Percentiles rank a stretch among this genome's conserved stretches.
Conservation (phyloP, 2,113 vertebrate genomes). For the Nettapus auritus region DNA sequence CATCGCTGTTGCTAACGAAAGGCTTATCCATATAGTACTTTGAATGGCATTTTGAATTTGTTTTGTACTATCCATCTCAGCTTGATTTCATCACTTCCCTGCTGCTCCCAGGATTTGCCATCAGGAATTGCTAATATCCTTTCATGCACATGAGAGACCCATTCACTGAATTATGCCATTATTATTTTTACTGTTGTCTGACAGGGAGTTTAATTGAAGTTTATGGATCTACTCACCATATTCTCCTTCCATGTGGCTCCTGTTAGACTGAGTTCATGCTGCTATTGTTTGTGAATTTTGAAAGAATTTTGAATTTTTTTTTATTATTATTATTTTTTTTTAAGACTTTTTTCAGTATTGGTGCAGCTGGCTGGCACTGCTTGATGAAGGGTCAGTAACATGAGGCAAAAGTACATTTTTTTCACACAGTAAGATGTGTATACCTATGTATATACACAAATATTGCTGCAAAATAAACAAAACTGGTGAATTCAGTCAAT, state of each 20-base stretch:
- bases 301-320: background rate
- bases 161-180: background rate
- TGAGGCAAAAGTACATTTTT: background rate
- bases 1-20: background rate
- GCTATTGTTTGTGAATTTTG: background rate
- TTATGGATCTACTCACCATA: background rate
- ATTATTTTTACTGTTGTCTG: background rate
- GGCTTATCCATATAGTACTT: background rate
- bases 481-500: background rate
- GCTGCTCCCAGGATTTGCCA: background rate
- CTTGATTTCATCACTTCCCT: background rate
- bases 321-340: background rate
- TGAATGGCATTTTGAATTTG: background rate
- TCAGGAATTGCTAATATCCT: background rate
- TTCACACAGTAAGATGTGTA: background rate
- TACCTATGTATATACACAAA: background rate
- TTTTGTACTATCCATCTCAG: background rate
- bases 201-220: background rate
- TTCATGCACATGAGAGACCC: background rate
- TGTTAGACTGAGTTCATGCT: background rate
- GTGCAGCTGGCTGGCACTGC: background rate
- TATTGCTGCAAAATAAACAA: background rate
- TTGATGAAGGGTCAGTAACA: background rate
- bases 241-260: background rate
- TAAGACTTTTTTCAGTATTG: background rate